Percentiles rank a stretch among this genome's conserved stretches.
Conservation (phyloP, 2,113 vertebrate genomes). For the Xiphophorus maculatus region DNA sequence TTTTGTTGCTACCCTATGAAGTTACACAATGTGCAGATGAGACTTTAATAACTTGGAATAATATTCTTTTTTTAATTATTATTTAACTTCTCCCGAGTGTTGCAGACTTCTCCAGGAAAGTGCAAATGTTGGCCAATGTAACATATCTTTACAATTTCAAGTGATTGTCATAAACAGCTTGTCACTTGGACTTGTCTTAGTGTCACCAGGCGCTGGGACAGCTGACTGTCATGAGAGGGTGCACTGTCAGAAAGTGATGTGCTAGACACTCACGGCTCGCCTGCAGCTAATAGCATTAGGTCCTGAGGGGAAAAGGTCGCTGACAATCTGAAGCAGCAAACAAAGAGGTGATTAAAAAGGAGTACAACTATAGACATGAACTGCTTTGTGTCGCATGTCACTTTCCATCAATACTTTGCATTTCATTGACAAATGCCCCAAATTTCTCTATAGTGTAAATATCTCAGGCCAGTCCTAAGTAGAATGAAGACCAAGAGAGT, state of each 20-base stretch:
- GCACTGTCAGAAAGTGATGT: slow-evolving; percentile 24
- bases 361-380: too few relatives aligned
- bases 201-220: slow-evolving; percentile 21
- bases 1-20: neutral
- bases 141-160: neutral
- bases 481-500: neutral
- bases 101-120: neutral
- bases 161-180: neutral
- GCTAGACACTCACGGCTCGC: slow-evolving; percentile 25
- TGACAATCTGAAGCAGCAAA: slow-evolving; percentile 19
- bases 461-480: neutral
- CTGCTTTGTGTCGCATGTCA: too few relatives aligned
- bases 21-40: too few relatives aligned
- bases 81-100: too few relatives aligned
- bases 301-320: slow-evolving; percentile 43
- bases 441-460: neutral
- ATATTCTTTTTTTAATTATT: too few relatives aligned
- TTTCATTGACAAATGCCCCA: neutral
- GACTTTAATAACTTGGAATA: too few relatives aligned
- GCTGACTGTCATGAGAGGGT: slow-evolving; percentile 26
- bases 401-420: neutral
- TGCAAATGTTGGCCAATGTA: neutral
- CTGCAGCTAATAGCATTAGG: slow-evolving; percentile 55
- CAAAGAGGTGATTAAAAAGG: neutral
- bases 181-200: slow-evolving; percentile 7